Evolutionary conservation across 2,888 invertebrate species (phyloP).

Genomic region (Chironomus riparius): DNA sequence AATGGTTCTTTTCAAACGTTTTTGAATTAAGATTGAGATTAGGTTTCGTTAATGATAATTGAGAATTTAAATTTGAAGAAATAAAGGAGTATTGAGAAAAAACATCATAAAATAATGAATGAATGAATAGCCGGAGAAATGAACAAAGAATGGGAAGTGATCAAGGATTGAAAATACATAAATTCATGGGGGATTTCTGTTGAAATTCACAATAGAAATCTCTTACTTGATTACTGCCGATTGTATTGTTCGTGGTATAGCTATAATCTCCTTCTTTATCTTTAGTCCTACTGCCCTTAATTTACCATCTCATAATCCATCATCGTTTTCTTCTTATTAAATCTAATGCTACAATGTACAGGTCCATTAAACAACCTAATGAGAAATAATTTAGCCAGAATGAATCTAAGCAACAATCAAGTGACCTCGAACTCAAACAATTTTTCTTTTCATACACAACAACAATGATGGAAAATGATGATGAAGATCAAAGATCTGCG

Average conservation of each 20-base stretch:
- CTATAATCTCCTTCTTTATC: no score
- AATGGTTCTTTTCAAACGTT: neutral
- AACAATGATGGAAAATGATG: neutral
- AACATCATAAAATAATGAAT: neutral
- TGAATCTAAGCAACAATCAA: neutral
- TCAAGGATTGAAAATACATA: neutral
- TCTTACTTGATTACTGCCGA: neutral
- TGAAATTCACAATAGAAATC: neutral
- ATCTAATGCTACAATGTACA: neutral
- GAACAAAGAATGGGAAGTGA: neutral
- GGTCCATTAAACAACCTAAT: neutral
- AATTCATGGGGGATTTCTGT: neutral
- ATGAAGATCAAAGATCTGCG: conserved; percentile 14
- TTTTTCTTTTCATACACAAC: neutral
- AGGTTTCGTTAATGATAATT: neutral
- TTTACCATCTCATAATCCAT: neutral
- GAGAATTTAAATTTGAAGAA: neutral
- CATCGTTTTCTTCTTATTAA: neutral
- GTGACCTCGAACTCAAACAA: neutral
- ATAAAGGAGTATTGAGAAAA: neutral
- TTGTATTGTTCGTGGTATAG: no score
- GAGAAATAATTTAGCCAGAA: neutral
- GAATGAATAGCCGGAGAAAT: no score
- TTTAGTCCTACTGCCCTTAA: neutral
- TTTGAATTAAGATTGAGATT: no score